Evolutionary conservation across 64 coral and sea anemone genomes (phyloP), one percentile per base, ranked within the genome.

Genomic region (Dendronephthya gigantea): DNA sequence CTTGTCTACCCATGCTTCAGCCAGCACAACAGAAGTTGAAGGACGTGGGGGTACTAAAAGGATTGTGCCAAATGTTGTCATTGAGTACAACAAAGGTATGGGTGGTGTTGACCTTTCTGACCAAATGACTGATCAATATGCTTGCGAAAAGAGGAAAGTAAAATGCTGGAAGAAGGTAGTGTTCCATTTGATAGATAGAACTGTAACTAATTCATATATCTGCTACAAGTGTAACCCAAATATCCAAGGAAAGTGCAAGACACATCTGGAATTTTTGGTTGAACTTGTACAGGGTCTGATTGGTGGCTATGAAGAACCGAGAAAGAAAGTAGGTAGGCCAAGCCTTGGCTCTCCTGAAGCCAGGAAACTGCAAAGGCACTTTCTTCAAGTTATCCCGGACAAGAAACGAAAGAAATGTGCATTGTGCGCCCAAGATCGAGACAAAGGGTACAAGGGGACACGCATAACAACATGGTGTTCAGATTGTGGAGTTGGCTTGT

Each of bases 321-420:
- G 23, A 70, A 70, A 8, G 27, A 70, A n/a, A 70, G 66, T 70
- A 9, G 66, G 66, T 9, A 70, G 66, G 23, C 66, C 66, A 70
- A 70, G 66, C 23, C 66, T 70, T 70, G 66, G 66, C n/a, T 70
- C 66, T 70, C 66, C 66, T 70, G 66, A 70, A n/a, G 9, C 66
- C 8, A 70, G 66, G 27, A 15, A 15, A n/a, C 12, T n/a, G 9
- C 9, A 9, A 70, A 70, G 66, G 66, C 66, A 70, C 66, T 70
- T 70, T 70, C 23, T 70, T 9, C 9, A 70, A 15, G 23, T n/a
- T 70, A 70, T 70, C 23, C 66, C 9, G 27, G 66, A 70, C 23
- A 70, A 70, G 27, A 70, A 70, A n/a, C 19, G 23, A 15, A 70
- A 70, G 23, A 70, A 70, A n/a, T 70, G 66, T 70, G 30, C 23